Base-by-base conservation (phyloP, 2,113 vertebrate species). In the Amphilophus citrinellus region DNA sequence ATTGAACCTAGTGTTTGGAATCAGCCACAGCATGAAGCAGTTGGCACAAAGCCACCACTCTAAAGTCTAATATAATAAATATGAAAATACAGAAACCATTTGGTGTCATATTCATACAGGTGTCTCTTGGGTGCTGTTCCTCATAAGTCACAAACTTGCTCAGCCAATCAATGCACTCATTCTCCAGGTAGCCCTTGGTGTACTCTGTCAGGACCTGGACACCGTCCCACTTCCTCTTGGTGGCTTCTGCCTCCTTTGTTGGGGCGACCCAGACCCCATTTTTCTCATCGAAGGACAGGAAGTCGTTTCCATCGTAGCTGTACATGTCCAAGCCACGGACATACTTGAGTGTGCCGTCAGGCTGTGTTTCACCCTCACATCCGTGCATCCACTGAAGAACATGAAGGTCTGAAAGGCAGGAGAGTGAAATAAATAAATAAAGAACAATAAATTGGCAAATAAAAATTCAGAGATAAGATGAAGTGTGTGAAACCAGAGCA, bases 241-340 rank as follows among this genome's bases (percentile, higher is more conserved):
- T 61, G 6, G 3, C 13, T 27, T 15, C 0, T 32, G 59, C 59
- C 2, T 61, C 59, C 0, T 1, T 1, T 9, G 0, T 30, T 0
- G 27, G 2, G 1, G 60, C 60, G 7, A 61, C 14, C 59, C 59
- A 61, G 59, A 61, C 59, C 9, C 27, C 27, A 0, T 1, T 32
- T 61, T 0, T 61, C 17, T 61, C 59, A 18, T 61, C 59, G 0
- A 61, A 61, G 27, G 59, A 61, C 59, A 61, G 59, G 27, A 61
- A 61, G 59, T 61, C 59, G 1, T 5, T 0, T 32, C 59, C 59
- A 0, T 61, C 59, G 1, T 61, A 61, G 27, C 0, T 9, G 27
- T 61, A 61, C 59, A 9, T 61, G 59, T 61, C 4, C 27, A 61
- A 0, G 27, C 59, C 59, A 4, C 27, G 59, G 59, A 61, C 59